Evolutionary conservation across 2,113 vertebrate genomes (phyloP).

Genomic region (Pristiophorus japonicus): DNA sequence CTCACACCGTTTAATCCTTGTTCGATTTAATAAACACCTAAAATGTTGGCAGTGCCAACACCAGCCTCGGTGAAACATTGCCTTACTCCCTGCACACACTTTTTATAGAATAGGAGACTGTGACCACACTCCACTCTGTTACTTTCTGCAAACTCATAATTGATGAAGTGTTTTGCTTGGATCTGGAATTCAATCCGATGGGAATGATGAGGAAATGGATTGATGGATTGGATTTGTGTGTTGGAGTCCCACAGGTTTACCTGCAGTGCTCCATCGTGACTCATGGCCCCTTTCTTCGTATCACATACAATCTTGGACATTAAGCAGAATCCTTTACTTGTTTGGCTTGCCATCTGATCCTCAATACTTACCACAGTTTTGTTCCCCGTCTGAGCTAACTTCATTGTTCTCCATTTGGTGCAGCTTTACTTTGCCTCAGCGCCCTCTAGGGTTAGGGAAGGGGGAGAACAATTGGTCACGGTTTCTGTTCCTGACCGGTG

Average conservation of each 20-base stretch:
- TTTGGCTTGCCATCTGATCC: neutral
- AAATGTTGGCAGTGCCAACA: neutral
- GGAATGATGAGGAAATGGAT: neutral
- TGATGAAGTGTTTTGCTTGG: neutral
- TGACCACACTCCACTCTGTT: neutral
- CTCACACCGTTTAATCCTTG: neutral
- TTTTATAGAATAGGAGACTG: neutral
- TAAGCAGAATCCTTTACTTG: neutral
- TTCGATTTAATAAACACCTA: neutral
- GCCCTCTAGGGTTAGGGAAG: neutral
- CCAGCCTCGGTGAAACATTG: neutral
- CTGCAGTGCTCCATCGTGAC: neutral
- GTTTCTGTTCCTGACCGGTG: neutral
- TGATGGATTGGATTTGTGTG: neutral
- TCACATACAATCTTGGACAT: neutral
- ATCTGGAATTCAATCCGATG: neutral
- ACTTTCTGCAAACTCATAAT: neutral
- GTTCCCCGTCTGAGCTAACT: neutral
- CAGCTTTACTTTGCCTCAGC: neutral
- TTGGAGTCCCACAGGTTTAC: neutral
- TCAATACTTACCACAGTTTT: neutral
- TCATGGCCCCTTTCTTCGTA: neutral
- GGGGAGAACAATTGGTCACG: neutral
- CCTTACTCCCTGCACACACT: neutral
- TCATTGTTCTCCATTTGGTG: neutral